Evolutionary conservation across 2,888 invertebrate species (phyloP), one percentile per base, ranked within the genome.

Genomic region (Plemyria rubiginata): DNA sequence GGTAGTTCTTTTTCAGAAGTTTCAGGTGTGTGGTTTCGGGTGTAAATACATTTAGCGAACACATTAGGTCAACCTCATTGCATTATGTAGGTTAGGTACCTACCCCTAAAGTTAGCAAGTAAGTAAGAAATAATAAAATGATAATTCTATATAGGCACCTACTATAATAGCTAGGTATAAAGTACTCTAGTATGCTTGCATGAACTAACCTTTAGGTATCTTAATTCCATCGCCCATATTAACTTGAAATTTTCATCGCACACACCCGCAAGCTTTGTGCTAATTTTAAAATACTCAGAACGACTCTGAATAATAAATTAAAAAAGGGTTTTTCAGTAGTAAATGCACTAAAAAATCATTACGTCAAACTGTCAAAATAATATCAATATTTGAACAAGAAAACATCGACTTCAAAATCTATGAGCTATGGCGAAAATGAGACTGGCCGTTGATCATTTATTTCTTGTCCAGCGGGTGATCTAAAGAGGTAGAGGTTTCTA

Each of bases 291-390:
- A 80, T 79, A 80, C 82, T 81, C 75, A 77, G 78, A 74, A 80
- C 75, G 72, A 77, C 75, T 81, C 76, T 82, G 79, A 82, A 74
- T 79, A 79, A 80, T 80, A 78, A 86, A 85, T 87, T 85, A 84
- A 87, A 88, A 89, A 88, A 85, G 80, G 79, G 76, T 78, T 70
- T 79, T 67, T 73, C 11, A 82, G 72, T 81, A 81, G 79, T 82
- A 88, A 90, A 88, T 83, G 72, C 85, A 86, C 85, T 87, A 88
- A 80, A 90, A 92, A 90, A 88, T 84, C 89, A 90, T 90, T 82
- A 87, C 89, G 89, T 90, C 87, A 89, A 88, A 81, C 76, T 88
- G 91, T 87, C 90, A 90, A 85, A 88, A 86, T 79, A 81, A 78
- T 78, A 82, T 71, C 75, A 78, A 73, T 71, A 72, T 70, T 67